Base-by-base conservation (phyloP, 2,113 vertebrate genomes). In the Speoplatyrhinus poulsoni region DNA sequence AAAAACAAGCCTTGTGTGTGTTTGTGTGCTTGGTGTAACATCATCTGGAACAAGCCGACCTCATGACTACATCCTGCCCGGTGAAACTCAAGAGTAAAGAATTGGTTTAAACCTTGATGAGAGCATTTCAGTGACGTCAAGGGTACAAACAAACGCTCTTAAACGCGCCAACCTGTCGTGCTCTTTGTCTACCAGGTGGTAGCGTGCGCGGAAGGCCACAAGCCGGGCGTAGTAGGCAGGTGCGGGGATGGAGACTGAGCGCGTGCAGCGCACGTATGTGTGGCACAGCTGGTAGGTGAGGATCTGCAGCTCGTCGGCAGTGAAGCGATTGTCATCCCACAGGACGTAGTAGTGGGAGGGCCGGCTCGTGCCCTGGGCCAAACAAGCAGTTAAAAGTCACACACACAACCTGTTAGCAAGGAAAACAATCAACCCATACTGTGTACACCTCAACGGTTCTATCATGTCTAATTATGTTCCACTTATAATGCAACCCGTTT, bases 201-300 rank as follows among this genome's bases (percentile, higher is more conserved):
- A 99, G 74, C 98, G 95, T 83, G 98, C 98, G 71, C 98, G 94
- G 91, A 99, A 99, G 80, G 98, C 98, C 86, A 99, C 98, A 90
- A 99, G 91, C 86, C 97, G 97, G 89, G 98, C 98, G 61, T 99
- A 99, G 91, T 99, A 99, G 73, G 98, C 98, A 65, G 98, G 98
- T 52, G 98, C 98, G 0, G 98, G 98, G 88, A 99, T 99, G 88
- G 98, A 99, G 75, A 99, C 98, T 0, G 98, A 99, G 64, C 98
- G 95, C 65, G 98, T 99, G 67, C 98, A 99, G 90, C 98, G 96
- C 88, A 99, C 98, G 0, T 99, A 99, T 0, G 98, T 99, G 93
- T 99, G 98, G 93, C 98, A 99, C 91, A 99, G 94, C 95, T 99
- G 98, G 95, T 99, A 99, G 62, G 98, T 99, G 60, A 99, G 96